Evolutionary conservation across 2,888 invertebrate genomes (phyloP), one percentile per base, ranked within the genome.

Genomic region (Tenthredo scrophulariae): DNA sequence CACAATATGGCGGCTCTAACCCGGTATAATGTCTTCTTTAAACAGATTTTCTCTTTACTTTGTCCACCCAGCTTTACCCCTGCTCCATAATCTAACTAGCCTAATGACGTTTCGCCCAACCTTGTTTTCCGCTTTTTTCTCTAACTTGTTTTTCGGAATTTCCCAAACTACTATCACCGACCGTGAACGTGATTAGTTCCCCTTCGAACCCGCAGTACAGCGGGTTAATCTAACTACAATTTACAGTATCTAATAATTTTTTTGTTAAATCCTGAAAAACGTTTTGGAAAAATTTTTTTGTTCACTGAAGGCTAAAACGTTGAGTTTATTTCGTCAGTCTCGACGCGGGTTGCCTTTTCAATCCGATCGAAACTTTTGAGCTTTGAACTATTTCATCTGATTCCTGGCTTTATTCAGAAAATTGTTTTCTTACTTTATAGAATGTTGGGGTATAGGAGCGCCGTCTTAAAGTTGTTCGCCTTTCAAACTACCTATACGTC

Each of bases 71-170:
- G 77, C 10, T 50, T 29, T 54, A n/a, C 3, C 77, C 77, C 18
- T 22, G 29, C 9, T n/a, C 50, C 50, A 7, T 54, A 54, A 50
- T 50, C 80, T 40, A 37, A 50, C 58, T 26, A 80, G 6, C 37
- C 62, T 62, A 62, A 80, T 22, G 50, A 77, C n/a, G 33, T 77
- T 77, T 77, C 54, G n/a, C 54, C 54, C 18, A 33, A n/a, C 18
- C 50, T 15, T n/a, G 29, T 50, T 77, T 77, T 77, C 29, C 18
- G 9, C 50, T 37, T 62, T 80, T 62, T n/a, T 40, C 22, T 40
- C 13, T 26, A 37, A 6, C 26, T 43, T 80, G 15, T 62, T 22
- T 13, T 37, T 6, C 13, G 6, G 33, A 33, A 33, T 33, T 4
- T 43, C 22, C 43, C 43, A 72, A 43, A 72, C 72, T n/a, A 43